Percentiles rank a stretch among this genome's conserved stretches.
These are phyloP conservation scores for Rhynchomys soricoides DNA, from an alignment of 2,113 vertebrate species.

Conservation along the genomic window DNA sequence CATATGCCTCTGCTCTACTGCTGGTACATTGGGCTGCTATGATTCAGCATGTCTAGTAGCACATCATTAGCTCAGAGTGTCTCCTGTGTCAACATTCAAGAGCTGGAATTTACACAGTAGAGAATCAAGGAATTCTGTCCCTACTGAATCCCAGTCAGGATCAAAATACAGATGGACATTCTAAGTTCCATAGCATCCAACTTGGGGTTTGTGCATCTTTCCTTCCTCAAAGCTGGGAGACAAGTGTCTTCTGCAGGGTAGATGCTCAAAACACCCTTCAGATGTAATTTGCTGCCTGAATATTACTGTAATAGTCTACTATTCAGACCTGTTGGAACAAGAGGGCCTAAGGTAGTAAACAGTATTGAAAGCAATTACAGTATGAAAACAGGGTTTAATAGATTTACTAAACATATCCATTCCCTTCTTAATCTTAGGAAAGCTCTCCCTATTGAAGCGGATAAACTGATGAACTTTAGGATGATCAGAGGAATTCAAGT, in stretches of 20 bases:
- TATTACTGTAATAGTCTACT: not conserved
- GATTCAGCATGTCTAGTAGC: not conserved
- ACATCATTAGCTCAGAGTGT: not conserved
- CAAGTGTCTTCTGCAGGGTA: not conserved
- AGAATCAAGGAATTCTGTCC: not conserved
- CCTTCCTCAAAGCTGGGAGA: not conserved
- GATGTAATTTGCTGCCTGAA: not conserved
- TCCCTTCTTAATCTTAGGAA: not conserved
- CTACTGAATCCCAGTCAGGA: not conserved
- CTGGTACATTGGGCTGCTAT: not conserved
- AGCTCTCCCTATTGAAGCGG: not conserved
- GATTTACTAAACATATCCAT: not conserved
- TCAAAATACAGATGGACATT: too few species aligned
- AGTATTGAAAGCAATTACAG: not conserved
- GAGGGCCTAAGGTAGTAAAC: not conserved
- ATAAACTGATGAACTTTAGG: slow-evolving; percentile 38
- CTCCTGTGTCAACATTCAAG: not conserved
- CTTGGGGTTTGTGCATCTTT: not conserved
- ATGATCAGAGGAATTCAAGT: not conserved
- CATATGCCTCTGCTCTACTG: not conserved
- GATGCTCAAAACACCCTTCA: not conserved
- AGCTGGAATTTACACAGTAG: not conserved
- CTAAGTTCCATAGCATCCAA: not conserved
- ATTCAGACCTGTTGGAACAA: not conserved
- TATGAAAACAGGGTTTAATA: not conserved